phyloP scores from a whole-genome alignment of 2,888 invertebrate genomes.

The Pandemis cinnamomeana region DNA sequence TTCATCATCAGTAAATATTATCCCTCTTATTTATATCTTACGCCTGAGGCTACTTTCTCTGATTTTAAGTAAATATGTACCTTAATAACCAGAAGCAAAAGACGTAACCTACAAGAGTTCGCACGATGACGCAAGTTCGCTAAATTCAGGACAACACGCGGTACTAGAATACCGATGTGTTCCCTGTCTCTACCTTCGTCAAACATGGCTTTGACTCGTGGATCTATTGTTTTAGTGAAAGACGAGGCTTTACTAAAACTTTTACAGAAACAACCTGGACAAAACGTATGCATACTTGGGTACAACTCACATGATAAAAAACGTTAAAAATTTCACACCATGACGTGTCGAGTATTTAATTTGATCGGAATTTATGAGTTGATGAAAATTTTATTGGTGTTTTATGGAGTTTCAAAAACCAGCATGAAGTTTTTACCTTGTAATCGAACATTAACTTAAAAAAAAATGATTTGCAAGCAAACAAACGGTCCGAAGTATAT shows the following conservation, averaged over 20 bases:
- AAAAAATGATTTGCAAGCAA: no score
- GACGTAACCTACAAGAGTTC: background rate
- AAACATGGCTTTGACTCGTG: background rate
- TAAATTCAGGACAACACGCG: background rate
- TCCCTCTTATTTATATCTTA: no score
- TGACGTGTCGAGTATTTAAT: background rate
- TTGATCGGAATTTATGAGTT: background rate
- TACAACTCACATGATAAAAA: background rate
- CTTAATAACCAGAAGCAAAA: no score
- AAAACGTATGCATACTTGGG: background rate
- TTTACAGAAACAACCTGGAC: background rate
- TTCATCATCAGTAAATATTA: no score
- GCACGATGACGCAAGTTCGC: background rate
- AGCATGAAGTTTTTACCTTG: background rate
- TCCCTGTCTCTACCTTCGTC: slow-evolving; percentile 3
- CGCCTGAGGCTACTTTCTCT: no score
- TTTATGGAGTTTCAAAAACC: background rate
- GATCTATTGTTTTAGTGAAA: background rate
- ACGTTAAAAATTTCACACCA: background rate
- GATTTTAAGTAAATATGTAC: no score
- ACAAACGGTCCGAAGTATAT: no score
- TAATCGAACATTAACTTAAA: no score
- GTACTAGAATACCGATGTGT: background rate
- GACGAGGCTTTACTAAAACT: slow-evolving; percentile 1
- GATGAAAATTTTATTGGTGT: background rate